Conservation (phyloP, 2,113 vertebrate genomes). For the Puffinus mauretanicus region DNA sequence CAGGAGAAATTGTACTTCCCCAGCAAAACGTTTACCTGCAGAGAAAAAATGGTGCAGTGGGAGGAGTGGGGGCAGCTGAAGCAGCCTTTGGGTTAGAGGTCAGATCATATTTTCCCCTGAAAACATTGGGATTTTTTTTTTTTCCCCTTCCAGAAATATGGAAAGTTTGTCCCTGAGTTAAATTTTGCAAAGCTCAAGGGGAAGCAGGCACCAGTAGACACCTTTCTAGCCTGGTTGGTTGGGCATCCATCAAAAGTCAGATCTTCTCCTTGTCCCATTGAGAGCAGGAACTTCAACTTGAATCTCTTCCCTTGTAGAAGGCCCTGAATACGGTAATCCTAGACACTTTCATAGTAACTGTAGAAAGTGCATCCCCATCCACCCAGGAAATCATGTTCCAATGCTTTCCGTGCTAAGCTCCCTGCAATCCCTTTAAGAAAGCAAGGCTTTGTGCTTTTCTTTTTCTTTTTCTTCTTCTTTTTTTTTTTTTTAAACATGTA, state of each 20-base stretch:
- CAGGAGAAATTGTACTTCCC: neutral
- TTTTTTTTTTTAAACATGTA: too few relatives aligned
- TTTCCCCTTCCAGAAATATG: neutral
- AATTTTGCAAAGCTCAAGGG: neutral
- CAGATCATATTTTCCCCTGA: neutral
- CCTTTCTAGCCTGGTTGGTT: neutral
- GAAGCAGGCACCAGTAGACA: neutral
- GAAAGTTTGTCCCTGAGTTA: neutral
- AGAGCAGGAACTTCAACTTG: neutral
- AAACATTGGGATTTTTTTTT: neutral
- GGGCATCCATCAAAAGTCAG: neutral
- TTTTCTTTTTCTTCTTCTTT: too few relatives aligned
- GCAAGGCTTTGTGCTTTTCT: neutral
- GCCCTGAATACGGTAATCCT: neutral
- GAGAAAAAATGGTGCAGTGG: neutral
- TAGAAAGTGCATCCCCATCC: neutral
- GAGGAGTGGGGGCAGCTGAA: neutral
- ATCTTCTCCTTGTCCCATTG: neutral
- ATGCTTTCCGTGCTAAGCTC: neutral
- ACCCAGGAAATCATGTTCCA: neutral
- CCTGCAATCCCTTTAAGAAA: neutral
- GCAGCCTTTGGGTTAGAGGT: neutral
- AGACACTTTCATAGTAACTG: neutral
- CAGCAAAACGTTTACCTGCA: neutral
- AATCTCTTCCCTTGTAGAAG: neutral